These are phyloP conservation scores for Meliscaeva auricollis DNA, from an alignment of 2,888 invertebrate genomes.

Conservation along the genomic window DNA sequence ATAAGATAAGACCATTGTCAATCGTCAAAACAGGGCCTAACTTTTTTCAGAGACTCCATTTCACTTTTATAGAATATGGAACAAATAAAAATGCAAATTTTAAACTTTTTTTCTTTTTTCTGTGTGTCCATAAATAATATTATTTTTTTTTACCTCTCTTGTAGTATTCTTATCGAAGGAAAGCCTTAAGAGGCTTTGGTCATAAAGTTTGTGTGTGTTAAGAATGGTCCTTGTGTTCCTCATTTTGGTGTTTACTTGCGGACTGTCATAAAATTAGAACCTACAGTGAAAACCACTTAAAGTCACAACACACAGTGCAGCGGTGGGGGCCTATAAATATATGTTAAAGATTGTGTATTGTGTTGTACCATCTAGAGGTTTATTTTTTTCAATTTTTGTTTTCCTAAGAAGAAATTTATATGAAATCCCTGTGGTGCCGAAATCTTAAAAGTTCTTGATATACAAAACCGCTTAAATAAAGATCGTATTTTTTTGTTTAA, in stretches of 20 bases:
- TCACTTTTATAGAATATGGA: not conserved
- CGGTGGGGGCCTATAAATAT: not conserved
- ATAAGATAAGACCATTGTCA: conserved; percentile 32
- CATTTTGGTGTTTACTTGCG: conserved; percentile 4
- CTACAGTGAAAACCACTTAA: conserved; percentile 69
- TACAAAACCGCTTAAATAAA: no score
- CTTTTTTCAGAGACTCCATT: conserved; percentile 3
- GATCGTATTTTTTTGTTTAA: no score
- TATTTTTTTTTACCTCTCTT: no score
- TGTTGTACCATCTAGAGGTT: no score
- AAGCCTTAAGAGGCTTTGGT: conserved; percentile 10
- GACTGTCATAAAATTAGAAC: conserved; percentile 57
- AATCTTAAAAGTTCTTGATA: no score
- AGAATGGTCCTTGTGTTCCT: not conserved
- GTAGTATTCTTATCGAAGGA: conserved; percentile 11
- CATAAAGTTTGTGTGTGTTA: conserved; percentile 28
- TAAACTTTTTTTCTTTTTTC: conserved; percentile 7
- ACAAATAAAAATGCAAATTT: conserved; percentile 53
- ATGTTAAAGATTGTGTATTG: no score
- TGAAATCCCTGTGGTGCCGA: no score
- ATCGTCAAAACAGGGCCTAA: conserved; percentile 29
- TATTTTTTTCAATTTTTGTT: no score
- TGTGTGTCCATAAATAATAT: not conserved
- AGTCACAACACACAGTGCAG: conserved; percentile 45
- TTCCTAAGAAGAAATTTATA: no score